These are phyloP conservation scores for Heliothis peltigera DNA, from an alignment of 2,888 invertebrate species.

Conservation along the genomic window DNA sequence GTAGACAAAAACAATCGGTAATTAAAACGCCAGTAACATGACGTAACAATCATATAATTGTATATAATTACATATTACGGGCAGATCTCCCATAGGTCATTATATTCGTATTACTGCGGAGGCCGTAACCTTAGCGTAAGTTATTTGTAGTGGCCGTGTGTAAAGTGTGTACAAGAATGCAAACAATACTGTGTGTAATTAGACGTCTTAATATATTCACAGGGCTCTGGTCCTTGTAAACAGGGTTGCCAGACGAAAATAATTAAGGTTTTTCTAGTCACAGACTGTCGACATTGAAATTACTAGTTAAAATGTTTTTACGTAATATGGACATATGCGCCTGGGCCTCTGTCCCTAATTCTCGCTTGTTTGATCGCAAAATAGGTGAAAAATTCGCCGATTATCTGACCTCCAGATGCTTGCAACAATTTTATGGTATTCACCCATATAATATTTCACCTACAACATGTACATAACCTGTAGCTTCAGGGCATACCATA, in stretches of 20 bases:
- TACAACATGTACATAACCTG: not conserved
- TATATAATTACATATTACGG: conserved; percentile 48
- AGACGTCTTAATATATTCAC: conserved; percentile 43
- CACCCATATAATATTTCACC: not conserved
- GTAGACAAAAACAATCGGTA: conserved; percentile 39
- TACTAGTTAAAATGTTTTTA: not conserved
- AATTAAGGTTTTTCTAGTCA: not conserved
- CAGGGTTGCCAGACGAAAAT: conserved; percentile 19
- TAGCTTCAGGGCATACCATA: not conserved
- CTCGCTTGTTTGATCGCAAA: too few relatives aligned
- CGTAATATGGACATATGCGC: too few relatives aligned
- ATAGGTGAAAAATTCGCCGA: too few relatives aligned
- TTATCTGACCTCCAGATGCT: too few relatives aligned
- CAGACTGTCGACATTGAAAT: not conserved
- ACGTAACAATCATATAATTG: conserved; percentile 47
- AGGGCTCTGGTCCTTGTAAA: conserved; percentile 20
- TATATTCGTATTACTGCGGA: conserved; percentile 40
- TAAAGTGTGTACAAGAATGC: conserved; percentile 27
- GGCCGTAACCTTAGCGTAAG: conserved; percentile 44
- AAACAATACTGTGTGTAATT: conserved; percentile 56
- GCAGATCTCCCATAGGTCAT: conserved; percentile 56
- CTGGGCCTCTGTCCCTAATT: too few relatives aligned
- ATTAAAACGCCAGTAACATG: conserved; percentile 40
- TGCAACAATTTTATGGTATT: not conserved
- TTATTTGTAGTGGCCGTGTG: conserved; percentile 45